Evolutionary conservation across 1,140 invertebrate species (phyloP), one percentile per base, ranked within the genome.

Genomic region (Brachionus calyciflorus): DNA sequence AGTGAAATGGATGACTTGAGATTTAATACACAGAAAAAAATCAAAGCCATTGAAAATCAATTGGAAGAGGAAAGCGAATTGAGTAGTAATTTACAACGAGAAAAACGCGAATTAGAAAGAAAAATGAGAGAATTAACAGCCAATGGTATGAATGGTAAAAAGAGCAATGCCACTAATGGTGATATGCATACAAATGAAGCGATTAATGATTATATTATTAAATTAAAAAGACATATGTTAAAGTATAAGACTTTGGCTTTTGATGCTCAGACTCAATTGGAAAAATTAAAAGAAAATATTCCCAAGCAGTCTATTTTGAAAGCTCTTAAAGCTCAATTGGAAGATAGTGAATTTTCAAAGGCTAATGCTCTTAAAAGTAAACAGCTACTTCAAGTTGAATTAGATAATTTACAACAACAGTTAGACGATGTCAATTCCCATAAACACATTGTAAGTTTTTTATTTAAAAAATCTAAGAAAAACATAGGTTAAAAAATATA

Each of bases 21-120:
- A 7, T 90, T 90, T 76, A 91, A 91, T 80, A 90, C 91, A 14
- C 90, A 92, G 79, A 96, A 96, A 83, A 96, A 94, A 87, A 90
- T 96, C 14, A 84, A 90, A 90, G 81, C 91, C 28, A 84, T 96
- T 76, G 93, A 97, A 84, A 89, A 89, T 3, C 93, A 96, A 81
- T 82, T 96, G 77, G 93, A 96, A 83, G 91, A 90, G 78, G 93
- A 96, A 83, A 93, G 96, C 83, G 91, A 94, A 70, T 93, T 96
- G 82, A 87, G 93, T n/a, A 93, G 92, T 19, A 85, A 90, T 78
- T 83, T 95, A 33, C 84, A 94, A 21, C 87, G 92, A 3, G 93
- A 95, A 79, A 92, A 94, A 73, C 91, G 95, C 80, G 93, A 96
- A 81, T 83, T 96, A 41, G 94, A 97, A 84, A 87, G 93, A 3